These are phyloP conservation scores for Agelastica alni DNA, from an alignment of 2,888 invertebrate genomes.

Conservation along the genomic window DNA sequence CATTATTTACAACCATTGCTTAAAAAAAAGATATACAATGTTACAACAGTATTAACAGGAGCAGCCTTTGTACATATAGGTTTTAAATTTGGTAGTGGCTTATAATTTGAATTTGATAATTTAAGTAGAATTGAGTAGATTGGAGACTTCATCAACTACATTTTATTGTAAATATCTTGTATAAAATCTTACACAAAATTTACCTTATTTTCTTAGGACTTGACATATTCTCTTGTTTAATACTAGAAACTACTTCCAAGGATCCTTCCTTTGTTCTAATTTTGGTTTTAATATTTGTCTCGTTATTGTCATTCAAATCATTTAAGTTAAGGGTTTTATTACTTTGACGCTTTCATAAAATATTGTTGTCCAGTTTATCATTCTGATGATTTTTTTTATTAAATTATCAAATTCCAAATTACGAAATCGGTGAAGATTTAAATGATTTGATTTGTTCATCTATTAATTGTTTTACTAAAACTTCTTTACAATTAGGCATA, in stretches of 20 bases:
- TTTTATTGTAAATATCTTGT: not conserved
- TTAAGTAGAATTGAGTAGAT: not conserved
- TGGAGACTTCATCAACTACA: not conserved
- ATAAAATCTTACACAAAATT: no score
- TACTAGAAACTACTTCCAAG: slow-evolving; percentile 22
- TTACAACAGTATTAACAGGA: not conserved
- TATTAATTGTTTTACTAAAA: slow-evolving; percentile 24
- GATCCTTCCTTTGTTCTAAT: slow-evolving; percentile 25
- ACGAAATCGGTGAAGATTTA: no score
- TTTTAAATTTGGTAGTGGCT: no score
- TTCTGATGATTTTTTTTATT: no score
- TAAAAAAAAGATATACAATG: no score
- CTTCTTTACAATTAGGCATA: slow-evolving; percentile 30
- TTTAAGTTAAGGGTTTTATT: not conserved
- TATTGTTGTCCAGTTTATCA: not conserved
- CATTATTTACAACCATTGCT: no score
- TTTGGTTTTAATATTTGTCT: slow-evolving; percentile 31
- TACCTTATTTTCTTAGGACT: not conserved
- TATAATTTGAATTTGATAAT: no score
- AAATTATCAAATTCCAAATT: no score
- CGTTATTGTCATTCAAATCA: slow-evolving; percentile 5
- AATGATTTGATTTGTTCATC: no score
- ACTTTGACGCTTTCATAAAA: not conserved
- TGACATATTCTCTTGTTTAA: slow-evolving; percentile 18
- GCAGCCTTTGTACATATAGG: not conserved